Evolutionary conservation across 2,888 invertebrate species (phyloP).

Genomic region (Euplexia lucipara): DNA sequence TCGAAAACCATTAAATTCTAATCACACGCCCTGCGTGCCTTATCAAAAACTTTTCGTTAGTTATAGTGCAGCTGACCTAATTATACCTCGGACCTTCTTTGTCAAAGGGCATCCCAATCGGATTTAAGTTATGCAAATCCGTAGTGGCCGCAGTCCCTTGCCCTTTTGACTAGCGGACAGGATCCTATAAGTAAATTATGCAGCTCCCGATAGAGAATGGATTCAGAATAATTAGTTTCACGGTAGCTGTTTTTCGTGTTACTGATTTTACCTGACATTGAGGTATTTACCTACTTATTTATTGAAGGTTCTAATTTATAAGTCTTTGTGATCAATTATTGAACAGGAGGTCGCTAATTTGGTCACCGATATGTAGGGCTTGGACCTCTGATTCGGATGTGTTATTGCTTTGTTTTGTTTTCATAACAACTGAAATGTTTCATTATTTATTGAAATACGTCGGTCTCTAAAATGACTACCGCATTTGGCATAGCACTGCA

Average conservation of each 20-base stretch:
- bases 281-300: conserved; percentile 12
- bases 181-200: conserved; percentile 54
- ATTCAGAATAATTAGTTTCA: conserved; percentile 40
- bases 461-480: too few species aligned
- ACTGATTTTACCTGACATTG: conserved; percentile 9
- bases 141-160: conserved; percentile 49
- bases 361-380: neutral
- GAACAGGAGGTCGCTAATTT: neutral
- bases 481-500: neutral
- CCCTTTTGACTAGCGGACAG: conserved; percentile 44
- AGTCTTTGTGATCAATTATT: conserved; percentile 2
- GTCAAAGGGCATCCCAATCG: conserved; percentile 67
- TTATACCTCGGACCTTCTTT: conserved; percentile 43
- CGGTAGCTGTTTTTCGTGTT: conserved; percentile 25
- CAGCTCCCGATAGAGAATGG: conserved; percentile 39
- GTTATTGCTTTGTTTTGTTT: neutral
- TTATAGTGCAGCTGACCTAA: conserved; percentile 42
- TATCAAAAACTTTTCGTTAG: conserved; percentile 11
- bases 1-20: too few species aligned
- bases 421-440: too few species aligned
- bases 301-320: conserved; percentile 4
- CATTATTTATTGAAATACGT: too few species aligned
- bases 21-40: neutral
- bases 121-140: conserved; percentile 69
- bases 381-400: neutral